These are phyloP conservation scores for Micronisus gabar DNA, from an alignment of 2,113 vertebrate genomes.

Conservation along the genomic window DNA sequence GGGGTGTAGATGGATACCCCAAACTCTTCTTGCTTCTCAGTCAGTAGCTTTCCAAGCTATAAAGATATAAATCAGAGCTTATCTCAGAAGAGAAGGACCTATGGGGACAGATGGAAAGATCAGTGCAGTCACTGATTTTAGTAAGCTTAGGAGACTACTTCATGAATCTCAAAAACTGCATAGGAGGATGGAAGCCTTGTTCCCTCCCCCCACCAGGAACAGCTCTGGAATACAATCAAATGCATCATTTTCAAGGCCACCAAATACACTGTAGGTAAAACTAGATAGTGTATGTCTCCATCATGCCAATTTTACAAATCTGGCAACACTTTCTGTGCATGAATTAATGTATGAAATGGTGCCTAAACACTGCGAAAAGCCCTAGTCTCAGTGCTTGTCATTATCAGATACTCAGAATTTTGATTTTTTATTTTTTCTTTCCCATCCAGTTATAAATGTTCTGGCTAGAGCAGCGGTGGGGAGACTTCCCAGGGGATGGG, in stretches of 20 bases:
- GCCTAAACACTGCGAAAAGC: neutral
- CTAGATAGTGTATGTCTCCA: neutral
- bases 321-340: neutral
- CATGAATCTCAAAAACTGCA: neutral
- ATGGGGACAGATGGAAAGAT: neutral
- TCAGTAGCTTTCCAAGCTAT: neutral
- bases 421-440: neutral
- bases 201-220: neutral
- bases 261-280: neutral
- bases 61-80: neutral
- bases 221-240: neutral
- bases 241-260: neutral
- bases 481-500: neutral
- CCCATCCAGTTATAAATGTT: neutral
- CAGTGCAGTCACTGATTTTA: neutral
- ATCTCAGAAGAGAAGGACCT: neutral
- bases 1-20: neutral
- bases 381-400: neutral
- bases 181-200: neutral
- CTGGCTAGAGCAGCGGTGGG: neutral
- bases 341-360: neutral
- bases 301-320: neutral
- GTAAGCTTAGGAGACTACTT: neutral
- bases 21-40: neutral
- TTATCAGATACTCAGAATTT: neutral